Evolutionary conservation across 2,797 vertebrate species (phyloP).

Genomic region (Numenius phaeopus): DNA sequence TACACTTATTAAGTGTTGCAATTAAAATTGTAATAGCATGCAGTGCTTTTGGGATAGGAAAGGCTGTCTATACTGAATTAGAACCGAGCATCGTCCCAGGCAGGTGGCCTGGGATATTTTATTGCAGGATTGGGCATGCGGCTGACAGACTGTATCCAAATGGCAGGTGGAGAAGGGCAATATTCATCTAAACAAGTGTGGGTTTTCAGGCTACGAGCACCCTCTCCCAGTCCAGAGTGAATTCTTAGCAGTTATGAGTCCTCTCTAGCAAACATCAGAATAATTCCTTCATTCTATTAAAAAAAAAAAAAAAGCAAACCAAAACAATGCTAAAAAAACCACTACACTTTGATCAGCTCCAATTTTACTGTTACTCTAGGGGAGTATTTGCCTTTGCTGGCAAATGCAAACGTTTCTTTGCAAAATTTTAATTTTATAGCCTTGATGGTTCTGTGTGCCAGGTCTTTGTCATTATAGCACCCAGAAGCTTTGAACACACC

Average conservation of each 20-base stretch:
- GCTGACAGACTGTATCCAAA: not conserved
- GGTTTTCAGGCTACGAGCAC: not conserved
- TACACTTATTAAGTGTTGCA: not conserved
- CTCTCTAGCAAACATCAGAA: not conserved
- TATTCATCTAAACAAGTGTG: not conserved
- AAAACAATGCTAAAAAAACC: not conserved
- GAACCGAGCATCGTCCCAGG: not conserved
- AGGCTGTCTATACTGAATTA: not conserved
- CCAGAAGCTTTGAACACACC: not conserved
- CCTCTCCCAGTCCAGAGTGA: not conserved
- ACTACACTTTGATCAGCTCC: not conserved
- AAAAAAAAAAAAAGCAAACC: not conserved
- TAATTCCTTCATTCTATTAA: not conserved
- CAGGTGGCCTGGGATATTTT: not conserved
- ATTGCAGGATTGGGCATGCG: not conserved
- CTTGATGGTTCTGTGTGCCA: not conserved
- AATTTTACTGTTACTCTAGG: not conserved
- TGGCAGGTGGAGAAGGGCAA: not conserved
- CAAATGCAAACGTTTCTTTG: not conserved
- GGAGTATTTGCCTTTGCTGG: not conserved
- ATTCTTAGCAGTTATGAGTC: not conserved
- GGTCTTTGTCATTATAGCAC: not conserved
- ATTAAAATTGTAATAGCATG: not conserved
- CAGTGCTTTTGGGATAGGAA: not conserved
- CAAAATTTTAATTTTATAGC: not conserved